These are phyloP conservation scores for Ephialtes manifestator DNA, from an alignment of 2,888 invertebrate species.

Conservation along the genomic window DNA sequence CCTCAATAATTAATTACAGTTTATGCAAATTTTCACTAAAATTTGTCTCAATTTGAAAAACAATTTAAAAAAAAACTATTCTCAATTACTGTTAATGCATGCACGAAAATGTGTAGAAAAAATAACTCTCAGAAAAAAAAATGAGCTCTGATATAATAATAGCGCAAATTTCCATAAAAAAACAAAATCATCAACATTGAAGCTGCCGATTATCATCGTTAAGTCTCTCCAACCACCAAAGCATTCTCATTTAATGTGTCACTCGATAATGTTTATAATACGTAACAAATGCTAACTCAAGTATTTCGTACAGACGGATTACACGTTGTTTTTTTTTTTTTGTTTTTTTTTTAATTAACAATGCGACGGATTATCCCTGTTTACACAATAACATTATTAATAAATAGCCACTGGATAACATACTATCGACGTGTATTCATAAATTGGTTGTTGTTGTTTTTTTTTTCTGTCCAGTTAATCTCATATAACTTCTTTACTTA, in stretches of 20 bases:
- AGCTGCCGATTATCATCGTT: not conserved
- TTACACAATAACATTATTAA: slow-evolving; percentile 71
- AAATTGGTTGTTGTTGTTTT: too few relatives aligned
- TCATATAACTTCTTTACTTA: slow-evolving; percentile 8
- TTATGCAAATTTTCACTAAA: too few relatives aligned
- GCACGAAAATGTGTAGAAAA: too few relatives aligned
- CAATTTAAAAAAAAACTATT: too few relatives aligned
- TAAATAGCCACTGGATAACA: slow-evolving; percentile 72
- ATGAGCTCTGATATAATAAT: too few relatives aligned
- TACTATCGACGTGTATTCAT: slow-evolving; percentile 58
- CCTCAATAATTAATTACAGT: too few relatives aligned
- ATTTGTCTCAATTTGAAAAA: too few relatives aligned
- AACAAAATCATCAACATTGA: slow-evolving; percentile 1
- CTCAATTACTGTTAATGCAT: too few relatives aligned
- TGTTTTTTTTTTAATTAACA: slow-evolving; percentile 67
- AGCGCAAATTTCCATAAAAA: not conserved
- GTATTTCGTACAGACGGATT: slow-evolving; percentile 62
- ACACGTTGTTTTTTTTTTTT: too few relatives aligned
- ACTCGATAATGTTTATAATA: slow-evolving; percentile 50
- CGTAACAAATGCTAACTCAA: slow-evolving; percentile 62
- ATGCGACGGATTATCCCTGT: slow-evolving; percentile 66
- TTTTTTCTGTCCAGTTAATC: slow-evolving; percentile 32
- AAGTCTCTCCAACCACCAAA: not conserved
- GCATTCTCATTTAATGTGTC: slow-evolving; percentile 23
- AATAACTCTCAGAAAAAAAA: too few relatives aligned